Evolutionary conservation across 2,888 invertebrate genomes (phyloP).

Genomic region (Campoplex capitator): DNA sequence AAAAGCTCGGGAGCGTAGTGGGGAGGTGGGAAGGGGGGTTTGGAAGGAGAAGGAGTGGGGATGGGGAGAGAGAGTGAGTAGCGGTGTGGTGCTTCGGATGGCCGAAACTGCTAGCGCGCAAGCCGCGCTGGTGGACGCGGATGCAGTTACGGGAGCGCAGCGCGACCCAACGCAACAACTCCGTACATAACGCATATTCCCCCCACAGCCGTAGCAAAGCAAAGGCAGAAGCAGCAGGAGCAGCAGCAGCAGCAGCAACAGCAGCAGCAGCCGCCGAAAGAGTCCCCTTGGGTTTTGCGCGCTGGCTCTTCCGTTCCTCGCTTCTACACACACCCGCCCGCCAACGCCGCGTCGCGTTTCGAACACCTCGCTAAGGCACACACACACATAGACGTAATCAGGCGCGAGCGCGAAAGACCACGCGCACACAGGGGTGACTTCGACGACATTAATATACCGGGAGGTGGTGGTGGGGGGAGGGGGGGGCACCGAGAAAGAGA

Average conservation of each 20-base stretch:
- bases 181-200: conserved; percentile 77
- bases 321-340: conserved; percentile 24
- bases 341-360: conserved; percentile 60
- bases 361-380: conserved; percentile 31
- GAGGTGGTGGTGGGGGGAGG: conserved; percentile 39
- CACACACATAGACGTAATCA: not conserved
- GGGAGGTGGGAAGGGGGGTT: not conserved
- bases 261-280: conserved; percentile 63
- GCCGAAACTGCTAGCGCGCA: conserved; percentile 83
- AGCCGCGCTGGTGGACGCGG: conserved; percentile 82
- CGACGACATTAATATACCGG: conserved; percentile 61
- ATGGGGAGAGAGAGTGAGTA: conserved; percentile 62
- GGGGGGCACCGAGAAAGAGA: conserved; percentile 59
- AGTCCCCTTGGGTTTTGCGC: conserved; percentile 65
- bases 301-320: conserved; percentile 52
- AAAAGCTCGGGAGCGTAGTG: conserved; percentile 54
- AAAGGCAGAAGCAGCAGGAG: conserved; percentile 64
- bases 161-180: conserved; percentile 83
- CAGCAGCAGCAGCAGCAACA: conserved; percentile 65
- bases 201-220: conserved; percentile 76
- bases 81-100: conserved; percentile 78
- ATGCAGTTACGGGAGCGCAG: conserved; percentile 85
- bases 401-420: conserved; percentile 47
- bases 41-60: not conserved
- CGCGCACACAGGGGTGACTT: conserved; percentile 67